Conservation (phyloP, 2,113 vertebrate genomes). For the Lepus americanus region DNA sequence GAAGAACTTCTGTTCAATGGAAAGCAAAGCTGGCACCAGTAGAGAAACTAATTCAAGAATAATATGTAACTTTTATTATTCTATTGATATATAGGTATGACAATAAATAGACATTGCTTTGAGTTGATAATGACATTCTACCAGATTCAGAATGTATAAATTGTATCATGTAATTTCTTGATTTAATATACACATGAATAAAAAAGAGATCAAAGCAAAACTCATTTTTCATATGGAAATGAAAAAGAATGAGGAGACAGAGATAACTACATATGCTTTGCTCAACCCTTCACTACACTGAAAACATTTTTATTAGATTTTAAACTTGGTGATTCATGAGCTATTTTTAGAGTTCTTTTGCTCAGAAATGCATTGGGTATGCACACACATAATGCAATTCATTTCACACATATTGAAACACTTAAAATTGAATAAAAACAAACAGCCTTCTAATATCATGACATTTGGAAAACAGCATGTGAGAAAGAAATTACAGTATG, state of each 20-base stretch:
- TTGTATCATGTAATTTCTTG: constrained; percentile 26
- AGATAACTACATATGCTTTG: constrained; percentile 17
- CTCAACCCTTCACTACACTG: neutral
- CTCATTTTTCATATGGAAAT: constrained; percentile 51
- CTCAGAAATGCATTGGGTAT: neutral
- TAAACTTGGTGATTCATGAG: constrained; percentile 35
- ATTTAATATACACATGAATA: constrained; percentile 48
- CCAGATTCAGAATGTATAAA: constrained; percentile 27
- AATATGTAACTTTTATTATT: constrained; percentile 43
- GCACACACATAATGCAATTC: constrained; percentile 38
- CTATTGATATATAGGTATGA: constrained; percentile 45
- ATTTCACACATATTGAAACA: constrained; percentile 56
- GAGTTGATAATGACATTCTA: constrained; percentile 20
- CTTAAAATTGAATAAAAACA: constrained; percentile 63
- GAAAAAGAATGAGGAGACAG: constrained; percentile 47
- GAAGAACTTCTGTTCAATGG: neutral
- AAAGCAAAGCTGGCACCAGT: constrained; percentile 11
- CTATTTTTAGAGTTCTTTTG: constrained; percentile 62
- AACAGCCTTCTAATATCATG: constrained; percentile 42
- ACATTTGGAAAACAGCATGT: constrained; percentile 60
- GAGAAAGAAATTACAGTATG: constrained; percentile 50
- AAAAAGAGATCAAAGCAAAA: constrained; percentile 55
- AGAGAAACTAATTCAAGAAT: constrained; percentile 44
- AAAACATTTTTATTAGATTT: constrained; percentile 62
- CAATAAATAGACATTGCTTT: constrained; percentile 60